A percentile compares a stretch with the other conserved stretches of the same genome.
These are phyloP conservation scores for Tribolium madens DNA, from an alignment of 1,140 invertebrate species.

Conservation along the genomic window DNA sequence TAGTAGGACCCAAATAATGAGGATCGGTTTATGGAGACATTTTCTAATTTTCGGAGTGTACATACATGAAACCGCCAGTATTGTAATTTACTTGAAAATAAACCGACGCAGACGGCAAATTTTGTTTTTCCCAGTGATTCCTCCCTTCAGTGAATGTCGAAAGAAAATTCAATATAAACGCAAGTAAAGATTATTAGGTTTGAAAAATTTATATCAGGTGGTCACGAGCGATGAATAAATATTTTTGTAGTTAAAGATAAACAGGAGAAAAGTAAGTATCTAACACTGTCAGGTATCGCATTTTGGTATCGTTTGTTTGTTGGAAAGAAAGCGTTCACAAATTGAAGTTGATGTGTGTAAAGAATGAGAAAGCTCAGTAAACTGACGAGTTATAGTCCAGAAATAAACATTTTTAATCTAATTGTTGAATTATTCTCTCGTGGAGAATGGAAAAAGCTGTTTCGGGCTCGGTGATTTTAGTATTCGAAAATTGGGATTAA, in stretches of 20 bases:
- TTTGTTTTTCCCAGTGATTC: neutral
- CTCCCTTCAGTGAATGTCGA: neutral
- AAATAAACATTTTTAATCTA: constrained; percentile 27
- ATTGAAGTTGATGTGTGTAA: neutral
- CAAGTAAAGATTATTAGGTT: neutral
- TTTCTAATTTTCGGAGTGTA: too few species aligned
- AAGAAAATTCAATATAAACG: neutral
- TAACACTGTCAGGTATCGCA: neutral
- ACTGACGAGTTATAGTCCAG: neutral
- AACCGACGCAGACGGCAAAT: neutral
- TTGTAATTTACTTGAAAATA: neutral
- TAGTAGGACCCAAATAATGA: too few species aligned
- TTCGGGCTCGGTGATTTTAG: neutral
- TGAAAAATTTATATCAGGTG: neutral
- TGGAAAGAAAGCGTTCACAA: neutral
- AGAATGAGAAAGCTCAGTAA: neutral
- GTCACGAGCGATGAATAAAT: neutral
- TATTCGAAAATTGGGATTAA: constrained; percentile 26
- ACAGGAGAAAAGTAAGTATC: neutral
- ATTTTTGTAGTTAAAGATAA: neutral
- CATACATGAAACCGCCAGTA: neutral
- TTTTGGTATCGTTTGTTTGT: neutral
- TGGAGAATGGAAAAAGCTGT: neutral
- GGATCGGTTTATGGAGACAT: too few species aligned
- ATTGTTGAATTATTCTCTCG: constrained; percentile 6